Base-by-base conservation (phyloP, 1,140 invertebrate species). In the Leptinotarsa lineolata region DNA sequence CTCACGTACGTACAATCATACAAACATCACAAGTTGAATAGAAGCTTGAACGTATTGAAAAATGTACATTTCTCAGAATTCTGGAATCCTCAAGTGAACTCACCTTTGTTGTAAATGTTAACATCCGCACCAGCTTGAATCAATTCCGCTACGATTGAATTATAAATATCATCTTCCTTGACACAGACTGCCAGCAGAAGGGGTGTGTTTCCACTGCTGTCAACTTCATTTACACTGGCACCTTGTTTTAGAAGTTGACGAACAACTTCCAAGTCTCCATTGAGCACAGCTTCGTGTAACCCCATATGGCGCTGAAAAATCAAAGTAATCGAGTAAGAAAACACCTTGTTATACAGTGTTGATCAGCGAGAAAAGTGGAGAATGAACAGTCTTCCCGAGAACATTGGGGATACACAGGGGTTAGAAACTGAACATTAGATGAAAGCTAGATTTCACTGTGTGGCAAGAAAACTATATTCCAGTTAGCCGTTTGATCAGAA, bases 61-160 rank as follows among this genome's bases (percentile, higher is more conserved):
- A 39, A 39, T 39, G 3, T 1, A 39, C 5, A 39, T 39, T 39
- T 39, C 30, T 11, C 2, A 39, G 30, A 11, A 39, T 39, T 2
- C 11, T 39, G 8, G 30, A 39, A 39, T 39, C 8, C 30, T 39
- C 60, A 63, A 22, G 13, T 24, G 15, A 21, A 64, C 24, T 72
- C 66, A 67, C 71, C 71, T 63, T 72, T 72, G 24, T 72, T 72
- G 24, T 65, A 66, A 44, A 61, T 63, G 44, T 72, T 72, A 21
- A 72, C 71, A 44, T 72, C 71, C 46, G 71, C 71, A 45, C 71
- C 71, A 60, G 22, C 66, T 67, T 72, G 61, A 66, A 72, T 72
- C 39, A 72, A 58, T 16, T 18, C 24, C 12, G 39, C 30, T 22
- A 72, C 71, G 58, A 72, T 72, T 13, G 61, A 18, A 61, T 65